Base-by-base conservation (phyloP, 2,113 vertebrate genomes). In the Sclerurus mexicanus region DNA sequence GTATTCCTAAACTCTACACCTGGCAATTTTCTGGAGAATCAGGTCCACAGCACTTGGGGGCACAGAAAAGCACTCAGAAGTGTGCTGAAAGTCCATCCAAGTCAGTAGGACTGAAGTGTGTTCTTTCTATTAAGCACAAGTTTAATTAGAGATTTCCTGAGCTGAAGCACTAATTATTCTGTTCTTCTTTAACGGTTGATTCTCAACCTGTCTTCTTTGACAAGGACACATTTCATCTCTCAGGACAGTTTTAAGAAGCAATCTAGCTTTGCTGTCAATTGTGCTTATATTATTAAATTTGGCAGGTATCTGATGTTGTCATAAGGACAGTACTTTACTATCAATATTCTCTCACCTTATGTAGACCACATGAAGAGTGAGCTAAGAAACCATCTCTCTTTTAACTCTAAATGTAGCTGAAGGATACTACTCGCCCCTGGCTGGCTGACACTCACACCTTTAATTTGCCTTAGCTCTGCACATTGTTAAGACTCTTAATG, bases 381-480 rank as follows among this genome's bases (percentile, higher is more conserved):
- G 52, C 23, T 73, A 17, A 73, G 50, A 81, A 56, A 78, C 17
- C 19, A 37, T 17, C 22, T 71, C 64, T 91, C 63, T 91, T 30
- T 74, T 59, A 67, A 71, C 88, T 74, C 39, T 59, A 60, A 86
- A 59, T 5, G 17, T 33, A 64, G 50, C 79, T 88, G 72, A 90
- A 94, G 60, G 92, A 86, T 84, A 71, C 28, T 39, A 39, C 25
- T 35, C 10, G 1, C 12, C 12, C 31, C 69, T 74, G 60, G 18
- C 78, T 87, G 49, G 40, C 75, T 78, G 60, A 78, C 25, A 52
- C 33, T 79, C 59, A 27, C 50, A 82, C 53, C 76, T 92, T 92
- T 64, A 63, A 93, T 94, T 88, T 95, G n/a, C 42, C 74, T 55
- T 73, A 84, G 76, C 58, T 88, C 69, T 71, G 74, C 63, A 87